Evolutionary conservation across 1,140 invertebrate species (phyloP), one percentile per base, ranked within the genome.

Genomic region (Lethrus apterus): DNA sequence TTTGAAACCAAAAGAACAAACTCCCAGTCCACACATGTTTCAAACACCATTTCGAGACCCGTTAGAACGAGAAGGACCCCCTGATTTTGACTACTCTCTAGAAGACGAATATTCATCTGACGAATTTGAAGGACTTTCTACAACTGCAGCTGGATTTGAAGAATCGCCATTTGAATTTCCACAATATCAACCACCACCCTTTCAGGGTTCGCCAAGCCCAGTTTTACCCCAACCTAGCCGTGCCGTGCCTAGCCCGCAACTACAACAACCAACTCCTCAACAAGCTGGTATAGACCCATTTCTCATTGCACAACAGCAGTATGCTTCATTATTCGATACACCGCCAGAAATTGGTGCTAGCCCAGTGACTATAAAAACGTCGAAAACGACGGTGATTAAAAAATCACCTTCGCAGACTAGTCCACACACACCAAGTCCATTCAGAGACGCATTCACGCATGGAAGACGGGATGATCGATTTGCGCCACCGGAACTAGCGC

Each of bases 91-190:
- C n/a, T n/a, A n/a, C n/a, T n/a, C n/a, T n/a, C n/a, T n/a, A n/a
- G n/a, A n/a, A n/a, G n/a, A n/a, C n/a, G n/a, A n/a, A n/a, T n/a
- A n/a, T n/a, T n/a, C n/a, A n/a, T n/a, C 17, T 11, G 18, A 44
- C 9, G 43, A 44, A 23, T 8, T 10, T n/a, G 29, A 23, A 34
- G 18, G 23, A 8, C 8, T 13, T 19, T n/a, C 11, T 17, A 4
- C 24, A 14, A 20, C 29, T 21, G 34, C 30, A 11, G 29, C 43
- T 2, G 21, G 21, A 13, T 11, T 11, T 1, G 30, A 31, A 23
- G 17, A 24, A 14, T 32, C 31, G 4, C 41, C 41, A 11, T 19
- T n/a, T 24, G 26, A 30, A 30, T 31, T 19, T 8, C 30, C 41
- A 18, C 41, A 26, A 31, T 20, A 14, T 26, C 2, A 11, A 15